Evolutionary conservation across 2,797 vertebrate genomes (phyloP).

Genomic region (Halcyon chelicuti): DNA sequence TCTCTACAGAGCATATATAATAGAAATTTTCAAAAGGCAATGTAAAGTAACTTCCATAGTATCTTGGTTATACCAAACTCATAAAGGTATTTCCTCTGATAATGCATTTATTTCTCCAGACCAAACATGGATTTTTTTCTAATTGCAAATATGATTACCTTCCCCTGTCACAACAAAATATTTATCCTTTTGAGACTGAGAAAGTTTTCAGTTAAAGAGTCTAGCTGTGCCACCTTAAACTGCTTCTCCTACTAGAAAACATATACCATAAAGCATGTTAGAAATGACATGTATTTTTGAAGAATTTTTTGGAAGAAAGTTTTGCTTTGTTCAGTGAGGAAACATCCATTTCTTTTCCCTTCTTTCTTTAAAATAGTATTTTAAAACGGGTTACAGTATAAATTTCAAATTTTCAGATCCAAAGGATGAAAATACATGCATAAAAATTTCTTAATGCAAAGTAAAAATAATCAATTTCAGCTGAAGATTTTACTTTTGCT

Average conservation of each 20-base stretch:
- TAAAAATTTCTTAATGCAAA: not conserved
- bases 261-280: not conserved
- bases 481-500: not conserved
- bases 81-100: not conserved
- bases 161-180: not conserved
- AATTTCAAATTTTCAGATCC: not conserved
- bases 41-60: not conserved
- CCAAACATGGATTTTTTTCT: not conserved
- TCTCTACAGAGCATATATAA: not conserved
- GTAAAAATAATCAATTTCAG: not conserved
- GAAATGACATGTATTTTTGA: not conserved
- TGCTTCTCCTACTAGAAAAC: not conserved
- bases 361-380: not conserved
- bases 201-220: not conserved
- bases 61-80: not conserved
- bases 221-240: not conserved
- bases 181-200: not conserved
- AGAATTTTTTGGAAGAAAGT: not conserved
- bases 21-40: not conserved
- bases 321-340: not conserved
- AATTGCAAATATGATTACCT: not conserved
- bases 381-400: not conserved
- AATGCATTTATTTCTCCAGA: not conserved
- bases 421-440: not conserved
- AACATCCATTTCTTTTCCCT: not conserved